A percentile compares a stretch with the other conserved stretches of the same genome.
These are phyloP conservation scores for Sebastes steindachneri DNA, from an alignment of 2,797 vertebrate species.

Conservation along the genomic window DNA sequence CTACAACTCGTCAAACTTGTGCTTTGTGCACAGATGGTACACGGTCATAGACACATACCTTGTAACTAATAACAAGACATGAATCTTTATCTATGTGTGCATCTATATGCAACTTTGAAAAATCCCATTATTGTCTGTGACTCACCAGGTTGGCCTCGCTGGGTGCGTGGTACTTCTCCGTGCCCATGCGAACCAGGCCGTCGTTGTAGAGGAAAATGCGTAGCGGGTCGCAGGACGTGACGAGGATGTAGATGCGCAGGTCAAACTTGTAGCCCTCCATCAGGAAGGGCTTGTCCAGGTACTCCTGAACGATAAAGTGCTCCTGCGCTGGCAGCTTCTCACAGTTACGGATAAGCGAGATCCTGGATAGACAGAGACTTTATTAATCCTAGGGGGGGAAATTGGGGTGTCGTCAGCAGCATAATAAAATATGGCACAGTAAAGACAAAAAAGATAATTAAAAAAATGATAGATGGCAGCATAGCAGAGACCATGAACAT, in stretches of 20 bases:
- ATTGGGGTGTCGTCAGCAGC: slow-evolving; percentile 63
- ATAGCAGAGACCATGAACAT: slow-evolving; percentile 61
- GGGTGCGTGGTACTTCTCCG: slow-evolving; percentile 95
- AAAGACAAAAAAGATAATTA: slow-evolving; percentile 78
- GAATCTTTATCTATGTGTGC: too few relatives aligned
- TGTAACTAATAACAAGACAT: too few relatives aligned
- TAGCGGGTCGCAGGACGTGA: slow-evolving; percentile 97
- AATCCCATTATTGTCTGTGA: not conserved
- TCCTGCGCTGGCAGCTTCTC: slow-evolving; percentile 97
- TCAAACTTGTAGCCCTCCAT: slow-evolving; percentile 99
- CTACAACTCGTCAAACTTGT: not conserved
- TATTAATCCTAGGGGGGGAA: slow-evolving; percentile 76
- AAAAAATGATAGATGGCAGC: slow-evolving; percentile 76
- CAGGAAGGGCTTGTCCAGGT: slow-evolving; percentile 97
- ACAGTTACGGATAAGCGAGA: slow-evolving; percentile 96
- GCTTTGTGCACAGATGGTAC: not conserved
- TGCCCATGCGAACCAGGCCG: slow-evolving; percentile 97
- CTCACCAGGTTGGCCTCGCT: slow-evolving; percentile 97
- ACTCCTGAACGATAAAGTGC: slow-evolving; percentile 98
- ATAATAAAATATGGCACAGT: slow-evolving; percentile 72
- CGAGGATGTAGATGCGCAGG: slow-evolving; percentile 95
- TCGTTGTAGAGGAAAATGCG: slow-evolving; percentile 98
- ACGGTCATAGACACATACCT: too few relatives aligned
- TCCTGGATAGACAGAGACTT: slow-evolving; percentile 85
- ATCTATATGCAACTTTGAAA: not conserved